These are phyloP conservation scores for Helicoverpa assulta DNA, from an alignment of 2,888 invertebrate species.

Conservation along the genomic window DNA sequence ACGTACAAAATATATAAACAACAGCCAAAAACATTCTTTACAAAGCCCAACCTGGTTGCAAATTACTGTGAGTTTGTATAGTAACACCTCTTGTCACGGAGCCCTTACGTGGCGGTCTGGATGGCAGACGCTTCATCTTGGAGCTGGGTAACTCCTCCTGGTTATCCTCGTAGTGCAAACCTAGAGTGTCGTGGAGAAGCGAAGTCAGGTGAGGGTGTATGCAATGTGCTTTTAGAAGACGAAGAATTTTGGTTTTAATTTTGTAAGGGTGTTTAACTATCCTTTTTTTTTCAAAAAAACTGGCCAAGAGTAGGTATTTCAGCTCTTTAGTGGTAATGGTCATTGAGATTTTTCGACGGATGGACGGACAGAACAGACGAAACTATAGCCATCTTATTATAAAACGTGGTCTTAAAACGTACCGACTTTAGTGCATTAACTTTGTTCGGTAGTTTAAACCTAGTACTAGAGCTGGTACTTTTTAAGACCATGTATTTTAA, in stretches of 20 bases:
- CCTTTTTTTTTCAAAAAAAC: too few species aligned
- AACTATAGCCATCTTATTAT: too few species aligned
- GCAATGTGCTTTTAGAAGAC: constrained; percentile 28
- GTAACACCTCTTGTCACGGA: constrained; percentile 91
- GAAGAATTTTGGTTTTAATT: not conserved
- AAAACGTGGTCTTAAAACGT: too few species aligned
- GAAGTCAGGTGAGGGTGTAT: constrained; percentile 35
- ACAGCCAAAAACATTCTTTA: constrained; percentile 47
- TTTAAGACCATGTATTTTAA: too few species aligned
- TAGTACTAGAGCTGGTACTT: too few species aligned
- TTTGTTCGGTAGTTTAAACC: too few species aligned
- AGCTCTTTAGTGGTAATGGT: too few species aligned
- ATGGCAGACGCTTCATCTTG: constrained; percentile 90
- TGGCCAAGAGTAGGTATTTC: too few species aligned
- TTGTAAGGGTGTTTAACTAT: not conserved
- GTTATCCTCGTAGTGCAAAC: constrained; percentile 96
- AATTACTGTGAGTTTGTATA: constrained; percentile 80
- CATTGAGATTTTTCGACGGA: too few species aligned
- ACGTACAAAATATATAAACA: constrained; percentile 14
- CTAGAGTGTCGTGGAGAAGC: constrained; percentile 79
- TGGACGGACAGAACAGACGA: too few species aligned
- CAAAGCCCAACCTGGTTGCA: constrained; percentile 78
- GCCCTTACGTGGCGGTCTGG: constrained; percentile 94
- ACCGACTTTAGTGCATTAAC: too few species aligned
- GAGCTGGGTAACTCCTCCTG: constrained; percentile 80